Evolutionary conservation across 2,888 invertebrate genomes (phyloP).

Genomic region (Platycheirus albimanus): DNA sequence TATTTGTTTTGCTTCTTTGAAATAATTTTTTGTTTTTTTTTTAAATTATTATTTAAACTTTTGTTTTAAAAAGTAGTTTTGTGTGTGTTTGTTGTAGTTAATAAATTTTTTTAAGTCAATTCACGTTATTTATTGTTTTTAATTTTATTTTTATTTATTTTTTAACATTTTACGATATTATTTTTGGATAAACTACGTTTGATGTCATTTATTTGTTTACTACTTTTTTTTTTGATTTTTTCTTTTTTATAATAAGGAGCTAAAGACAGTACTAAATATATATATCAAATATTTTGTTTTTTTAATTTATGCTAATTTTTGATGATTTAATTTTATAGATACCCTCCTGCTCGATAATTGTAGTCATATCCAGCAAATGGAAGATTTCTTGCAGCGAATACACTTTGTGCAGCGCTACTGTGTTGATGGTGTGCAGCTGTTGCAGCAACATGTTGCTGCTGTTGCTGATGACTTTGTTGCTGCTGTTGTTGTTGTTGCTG

Average conservation of each 20-base stretch:
- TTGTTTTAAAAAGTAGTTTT: slow-evolving; percentile 42
- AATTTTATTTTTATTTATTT: slow-evolving; percentile 29
- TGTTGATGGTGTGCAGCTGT: slow-evolving; percentile 70
- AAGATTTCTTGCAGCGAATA: slow-evolving; percentile 71
- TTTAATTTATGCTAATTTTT: slow-evolving; percentile 70
- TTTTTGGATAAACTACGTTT: slow-evolving; percentile 64
- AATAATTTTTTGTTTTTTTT: slow-evolving; percentile 47
- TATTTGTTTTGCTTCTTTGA: slow-evolving; percentile 64
- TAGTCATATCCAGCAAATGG: slow-evolving; percentile 68
- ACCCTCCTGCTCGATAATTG: slow-evolving; percentile 68
- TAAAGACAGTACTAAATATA: slow-evolving; percentile 73
- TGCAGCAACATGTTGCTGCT: slow-evolving; percentile 68
- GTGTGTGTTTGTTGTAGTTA: slow-evolving; percentile 46
- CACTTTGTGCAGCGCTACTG: slow-evolving; percentile 70
- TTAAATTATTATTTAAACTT: slow-evolving; percentile 31
- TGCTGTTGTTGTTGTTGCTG: slow-evolving; percentile 55
- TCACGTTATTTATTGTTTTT: slow-evolving; percentile 62
- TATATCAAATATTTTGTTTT: slow-evolving; percentile 62
- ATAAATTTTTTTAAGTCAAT: slow-evolving; percentile 69
- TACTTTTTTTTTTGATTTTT: slow-evolving; percentile 38
- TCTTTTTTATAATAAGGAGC: slow-evolving; percentile 51
- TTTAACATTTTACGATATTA: slow-evolving; percentile 54
- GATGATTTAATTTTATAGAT: slow-evolving; percentile 61
- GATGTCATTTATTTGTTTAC: slow-evolving; percentile 66
- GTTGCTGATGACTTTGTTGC: slow-evolving; percentile 53